A percentile compares a stretch with the other conserved stretches of the same genome.
phyloP scores from a whole-genome alignment of 2,113 vertebrate genomes.

The Gymnogyps californianus region DNA sequence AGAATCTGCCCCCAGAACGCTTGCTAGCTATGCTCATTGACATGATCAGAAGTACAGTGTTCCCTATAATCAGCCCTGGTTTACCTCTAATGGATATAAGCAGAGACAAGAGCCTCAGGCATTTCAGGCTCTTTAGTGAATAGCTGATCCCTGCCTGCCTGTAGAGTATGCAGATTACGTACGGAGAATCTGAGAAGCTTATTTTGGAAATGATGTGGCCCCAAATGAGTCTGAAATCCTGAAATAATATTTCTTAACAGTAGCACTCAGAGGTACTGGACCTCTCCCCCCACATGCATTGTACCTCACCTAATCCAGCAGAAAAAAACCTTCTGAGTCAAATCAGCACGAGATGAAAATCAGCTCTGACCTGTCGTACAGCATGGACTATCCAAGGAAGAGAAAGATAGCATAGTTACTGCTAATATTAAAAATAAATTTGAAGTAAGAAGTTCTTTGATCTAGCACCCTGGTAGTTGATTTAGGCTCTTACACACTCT shows the following conservation, averaged over 20 bases:
- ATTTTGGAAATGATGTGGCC: neutral
- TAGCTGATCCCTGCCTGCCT: neutral
- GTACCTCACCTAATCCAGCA: neutral
- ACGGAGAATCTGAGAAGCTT: neutral
- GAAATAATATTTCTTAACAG: neutral
- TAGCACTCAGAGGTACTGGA: neutral
- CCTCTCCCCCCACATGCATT: neutral
- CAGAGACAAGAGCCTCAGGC: constrained; percentile 60
- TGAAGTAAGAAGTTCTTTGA: neutral
- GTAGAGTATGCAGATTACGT: neutral
- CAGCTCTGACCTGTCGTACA: neutral
- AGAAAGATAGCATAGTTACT: neutral
- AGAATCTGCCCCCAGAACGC: constrained; percentile 48
- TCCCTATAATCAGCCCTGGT: constrained; percentile 46
- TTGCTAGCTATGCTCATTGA: constrained; percentile 32
- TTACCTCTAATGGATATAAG: constrained; percentile 62
- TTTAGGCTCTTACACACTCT: neutral
- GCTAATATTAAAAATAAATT: neutral
- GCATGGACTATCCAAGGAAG: neutral
- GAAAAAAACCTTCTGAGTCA: neutral
- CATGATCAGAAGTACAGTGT: constrained; percentile 56
- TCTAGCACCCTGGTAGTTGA: neutral
- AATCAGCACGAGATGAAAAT: neutral
- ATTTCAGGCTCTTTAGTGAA: constrained; percentile 13
- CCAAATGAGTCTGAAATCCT: neutral